Base-by-base conservation (phyloP, 2,888 invertebrate species). In the Ennomos fuscantarius region DNA sequence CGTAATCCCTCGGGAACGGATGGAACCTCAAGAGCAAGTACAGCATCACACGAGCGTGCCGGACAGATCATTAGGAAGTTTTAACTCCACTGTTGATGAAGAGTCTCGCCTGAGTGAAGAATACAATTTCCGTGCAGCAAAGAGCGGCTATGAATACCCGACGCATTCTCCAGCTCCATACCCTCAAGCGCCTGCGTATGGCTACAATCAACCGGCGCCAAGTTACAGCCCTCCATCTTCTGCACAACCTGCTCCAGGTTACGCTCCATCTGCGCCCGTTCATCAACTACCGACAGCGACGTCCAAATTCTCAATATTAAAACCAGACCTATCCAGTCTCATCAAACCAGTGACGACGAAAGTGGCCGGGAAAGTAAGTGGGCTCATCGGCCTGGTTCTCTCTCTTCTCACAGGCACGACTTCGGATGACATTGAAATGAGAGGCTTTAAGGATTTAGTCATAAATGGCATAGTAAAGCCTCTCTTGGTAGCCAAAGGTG, bases 381-480 rank as follows among this genome's bases (percentile, higher is more conserved):
- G 87, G 35, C 66, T 92, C 39, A 74, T 89, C 33, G 75, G 84
- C 15, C 70, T 92, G 43, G 73, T 87, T 9, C 68, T 88, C 12
- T 72, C 85, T 31, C 70, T 91, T 8, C 67, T 92, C 15, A 77
- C 81, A 0, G 85, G 89, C 12, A 76, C 84, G 0, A 60, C 76
- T 6, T 65, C 78, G 0, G 81, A 81, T 31, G 82, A 79, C 49
- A 61, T 78, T 2, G 75, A 83, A 60, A 48, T 84, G 41, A 79
- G 74, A 63, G 89, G 89, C 10, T 77, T 92, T 32, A 86, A 84
- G 60, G 87, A 86, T 35, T 66, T 87, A 5, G 66, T 89, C 12
- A 76, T 88, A 37, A 84, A 89, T 37, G 88, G 89, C 8, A 82
- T 92, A 55, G 63, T 92, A 36, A 87, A 79, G 57, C 89, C 91